Evolutionary conservation across 2,113 vertebrate genomes (phyloP).

Genomic region (Lepus americanus): DNA sequence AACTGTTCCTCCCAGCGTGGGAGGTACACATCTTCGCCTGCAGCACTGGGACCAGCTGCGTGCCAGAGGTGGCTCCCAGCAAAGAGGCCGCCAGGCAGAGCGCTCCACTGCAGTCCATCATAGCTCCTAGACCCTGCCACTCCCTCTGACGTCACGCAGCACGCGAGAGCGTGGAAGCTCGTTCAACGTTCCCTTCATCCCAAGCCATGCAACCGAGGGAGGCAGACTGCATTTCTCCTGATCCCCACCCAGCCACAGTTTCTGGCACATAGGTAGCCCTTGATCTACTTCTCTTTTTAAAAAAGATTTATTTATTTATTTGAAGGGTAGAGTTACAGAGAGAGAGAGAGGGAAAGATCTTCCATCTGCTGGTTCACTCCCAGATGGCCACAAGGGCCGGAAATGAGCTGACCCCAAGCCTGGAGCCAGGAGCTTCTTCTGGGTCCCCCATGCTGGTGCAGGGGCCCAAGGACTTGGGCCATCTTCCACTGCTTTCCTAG

Average conservation of each 20-base stretch:
- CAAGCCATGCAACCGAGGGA: not conserved
- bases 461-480: no score
- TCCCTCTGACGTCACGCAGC: not conserved
- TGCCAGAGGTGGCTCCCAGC: not conserved
- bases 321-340: no score
- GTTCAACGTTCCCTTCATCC: constrained; percentile 10
- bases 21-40: not conserved
- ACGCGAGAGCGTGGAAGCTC: not conserved
- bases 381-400: no score
- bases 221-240: not conserved
- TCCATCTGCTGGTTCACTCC: no score
- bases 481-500: no score
- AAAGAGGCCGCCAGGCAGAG: not conserved
- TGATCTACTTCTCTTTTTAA: not conserved
- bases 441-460: no score
- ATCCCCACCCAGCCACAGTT: not conserved
- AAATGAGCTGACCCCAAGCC: no score
- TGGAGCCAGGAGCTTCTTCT: no score
- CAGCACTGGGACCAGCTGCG: not conserved
- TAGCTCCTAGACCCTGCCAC: not conserved
- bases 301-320: no score
- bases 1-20: not conserved
- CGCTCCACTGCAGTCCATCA: not conserved
- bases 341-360: no score
- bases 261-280: not conserved